Percentiles rank a stretch among this genome's conserved stretches.
These are phyloP conservation scores for Coelinius sp. DNA, from an alignment of 2,888 invertebrate genomes.

Conservation along the genomic window DNA sequence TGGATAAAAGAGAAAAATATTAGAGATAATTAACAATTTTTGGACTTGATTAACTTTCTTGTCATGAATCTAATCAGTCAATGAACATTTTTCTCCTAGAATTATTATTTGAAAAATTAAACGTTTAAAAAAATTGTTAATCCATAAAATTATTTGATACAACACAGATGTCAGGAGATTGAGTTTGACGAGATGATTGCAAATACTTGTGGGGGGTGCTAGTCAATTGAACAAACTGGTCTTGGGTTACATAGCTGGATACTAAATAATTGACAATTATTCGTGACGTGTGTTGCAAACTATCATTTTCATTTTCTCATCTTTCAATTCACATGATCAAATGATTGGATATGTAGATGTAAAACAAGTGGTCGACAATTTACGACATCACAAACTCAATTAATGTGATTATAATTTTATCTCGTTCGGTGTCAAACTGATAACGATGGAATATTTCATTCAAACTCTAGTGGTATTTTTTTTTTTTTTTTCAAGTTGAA, in stretches of 20 bases:
- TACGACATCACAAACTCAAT: neutral
- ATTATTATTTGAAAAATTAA: no score
- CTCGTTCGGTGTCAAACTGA: constrained; percentile 11
- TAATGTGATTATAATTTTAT: constrained; percentile 15
- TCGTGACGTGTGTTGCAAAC: constrained; percentile 9
- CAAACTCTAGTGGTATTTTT: neutral
- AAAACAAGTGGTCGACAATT: neutral
- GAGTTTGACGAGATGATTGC: constrained; percentile 33
- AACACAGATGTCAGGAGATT: constrained; percentile 27
- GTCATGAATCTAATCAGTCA: no score
- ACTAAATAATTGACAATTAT: constrained; percentile 50
- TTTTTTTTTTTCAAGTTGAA: no score
- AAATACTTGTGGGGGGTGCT: constrained; percentile 38
- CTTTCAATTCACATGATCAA: constrained; percentile 8
- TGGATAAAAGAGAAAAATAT: no score
- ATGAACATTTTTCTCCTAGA: no score
- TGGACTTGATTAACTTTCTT: no score
- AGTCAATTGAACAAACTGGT: constrained; percentile 46
- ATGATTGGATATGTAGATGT: neutral
- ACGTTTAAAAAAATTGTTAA: no score
- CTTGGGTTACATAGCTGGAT: constrained; percentile 40
- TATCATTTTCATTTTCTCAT: constrained; percentile 9
- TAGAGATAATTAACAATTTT: no score
- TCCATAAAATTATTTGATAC: constrained; percentile 17
- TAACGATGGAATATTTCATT: neutral